These are phyloP conservation scores for Mythimna vitellina DNA, from an alignment of 2,888 invertebrate species.

Conservation along the genomic window DNA sequence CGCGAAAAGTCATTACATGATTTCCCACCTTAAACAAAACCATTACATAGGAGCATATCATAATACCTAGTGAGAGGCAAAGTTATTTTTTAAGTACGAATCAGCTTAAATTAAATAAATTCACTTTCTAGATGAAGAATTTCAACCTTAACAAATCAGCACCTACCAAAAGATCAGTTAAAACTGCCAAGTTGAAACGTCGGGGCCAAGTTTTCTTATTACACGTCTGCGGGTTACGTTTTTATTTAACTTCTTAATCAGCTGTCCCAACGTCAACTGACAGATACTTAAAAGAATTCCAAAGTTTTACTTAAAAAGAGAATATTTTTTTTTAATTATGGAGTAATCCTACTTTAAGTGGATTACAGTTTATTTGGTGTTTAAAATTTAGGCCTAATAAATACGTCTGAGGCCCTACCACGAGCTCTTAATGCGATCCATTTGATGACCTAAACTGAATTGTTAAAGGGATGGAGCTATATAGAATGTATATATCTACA, in stretches of 20 bases:
- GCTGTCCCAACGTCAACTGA: conserved; percentile 74
- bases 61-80: too few relatives aligned
- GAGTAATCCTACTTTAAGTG: conserved; percentile 34
- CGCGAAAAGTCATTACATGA: too few relatives aligned
- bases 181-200: conserved; percentile 54
- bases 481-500: too few relatives aligned
- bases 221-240: conserved; percentile 68
- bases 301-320: conserved; percentile 74
- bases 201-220: conserved; percentile 75
- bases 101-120: too few relatives aligned
- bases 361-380: conserved; percentile 22
- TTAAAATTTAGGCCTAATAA: neutral
- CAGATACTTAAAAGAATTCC: conserved; percentile 75
- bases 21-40: too few relatives aligned
- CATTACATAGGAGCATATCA: too few relatives aligned
- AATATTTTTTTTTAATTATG: conserved; percentile 71
- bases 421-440: too few relatives aligned
- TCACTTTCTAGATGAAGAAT: too few relatives aligned
- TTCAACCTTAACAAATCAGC: conserved; percentile 22
- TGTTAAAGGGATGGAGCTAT: too few relatives aligned
- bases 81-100: too few relatives aligned
- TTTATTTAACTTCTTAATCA: conserved; percentile 79
- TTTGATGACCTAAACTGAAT: too few relatives aligned
- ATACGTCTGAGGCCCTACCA: too few relatives aligned
- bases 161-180: conserved; percentile 44